Base-by-base conservation (phyloP, 2,888 invertebrate genomes). In the Nymphalis polychloros region DNA sequence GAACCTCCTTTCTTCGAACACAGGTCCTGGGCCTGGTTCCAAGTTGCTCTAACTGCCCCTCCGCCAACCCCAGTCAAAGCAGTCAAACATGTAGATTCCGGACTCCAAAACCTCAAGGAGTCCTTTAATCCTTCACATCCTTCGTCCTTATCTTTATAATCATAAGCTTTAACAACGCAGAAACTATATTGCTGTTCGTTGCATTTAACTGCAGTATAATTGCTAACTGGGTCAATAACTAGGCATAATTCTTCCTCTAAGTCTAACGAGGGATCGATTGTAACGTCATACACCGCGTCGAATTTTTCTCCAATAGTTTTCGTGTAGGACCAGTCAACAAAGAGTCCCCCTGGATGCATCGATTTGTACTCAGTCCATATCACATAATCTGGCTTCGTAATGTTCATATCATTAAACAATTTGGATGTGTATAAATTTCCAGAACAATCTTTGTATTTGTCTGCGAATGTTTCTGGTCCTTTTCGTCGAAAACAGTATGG, bases 341-440 rank as follows among this genome's bases (percentile, higher is more conserved):
- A 92, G 2, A 88, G 87, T 2, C 93, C 93, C 3, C 91, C 90
- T 7, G 87, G 84, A 70, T 93, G 92, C 23, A 85, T 64, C 1
- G 88, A 81, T 70, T 83, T 89, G 75, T 87, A 92, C 64, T 93
- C 92, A 0, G 89, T 85, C 93, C 93, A 93, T 75, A 92, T 73
- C n/a, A 77, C 75, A 31, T 80, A 69, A 55, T 84, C 80, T 16
- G 81, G 70, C 69, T 80, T 81, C 0, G 80, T 77, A 20, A 89
- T 75, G 65, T 84, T 81, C n/a, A 88, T 76, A 53, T 77, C 84
- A 50, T 79, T 73, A 57, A 85, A 87, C 50, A 88, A 70, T 71
- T 83, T 79, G 0, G 83, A 75, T 0, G 85, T 84, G 71, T 85
- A 92, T 19, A 84, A 74, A 69, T 93, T 93, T 1, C 89, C 89